Evolutionary conservation across 2,797 vertebrate species (phyloP), one percentile per base, ranked within the genome.

Genomic region (Gadopsis bispinosus): DNA sequence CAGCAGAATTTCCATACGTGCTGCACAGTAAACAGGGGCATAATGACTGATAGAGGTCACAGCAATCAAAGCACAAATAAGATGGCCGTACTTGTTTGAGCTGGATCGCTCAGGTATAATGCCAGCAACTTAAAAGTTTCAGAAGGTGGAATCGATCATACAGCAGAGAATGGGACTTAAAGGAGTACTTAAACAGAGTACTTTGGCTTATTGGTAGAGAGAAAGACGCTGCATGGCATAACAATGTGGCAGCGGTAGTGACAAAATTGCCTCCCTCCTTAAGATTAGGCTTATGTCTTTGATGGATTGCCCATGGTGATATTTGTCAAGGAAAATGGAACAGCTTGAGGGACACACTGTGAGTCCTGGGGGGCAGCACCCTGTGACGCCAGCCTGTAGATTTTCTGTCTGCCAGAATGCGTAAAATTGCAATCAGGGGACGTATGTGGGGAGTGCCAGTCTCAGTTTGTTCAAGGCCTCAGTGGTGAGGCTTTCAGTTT

Each of bases 241-340:
- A 65, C 39, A 66, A 20, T 50, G 11, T 80, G 63, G 47, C 56
- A 58, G 73, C 19, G 17, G 50, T n/a, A 26, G 60, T 35, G 74
- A 83, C 67, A 68, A 60, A 85, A 63, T 65, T 0, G 7, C 35
- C 73, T 22, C 51, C 22, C 5, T 9, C 55, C 29, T 80, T 64
- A 76, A 76, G 72, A 83, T 81, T 11, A 22, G 54, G 77, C 50
- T 84, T 73, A 64, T 48, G 61, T 65, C 62, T 81, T 33, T 80
- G 78, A 80, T 66, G 71, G 73, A 79, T 80, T 37, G 33, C 54
- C 69, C n/a, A 16, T 53, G 75, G 69, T 73, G 77, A 82, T 81
- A 80, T 88, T 89, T 83, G 82, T 84, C 74, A 65, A 83, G 66
- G 72, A 75, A 72, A 89, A 83, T 82, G 56, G 54, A 90, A 77